Percentiles rank a stretch among this genome's conserved stretches.
phyloP scores from a whole-genome alignment of 2,797 vertebrate genomes.

The Heterohyrax brucei region DNA sequence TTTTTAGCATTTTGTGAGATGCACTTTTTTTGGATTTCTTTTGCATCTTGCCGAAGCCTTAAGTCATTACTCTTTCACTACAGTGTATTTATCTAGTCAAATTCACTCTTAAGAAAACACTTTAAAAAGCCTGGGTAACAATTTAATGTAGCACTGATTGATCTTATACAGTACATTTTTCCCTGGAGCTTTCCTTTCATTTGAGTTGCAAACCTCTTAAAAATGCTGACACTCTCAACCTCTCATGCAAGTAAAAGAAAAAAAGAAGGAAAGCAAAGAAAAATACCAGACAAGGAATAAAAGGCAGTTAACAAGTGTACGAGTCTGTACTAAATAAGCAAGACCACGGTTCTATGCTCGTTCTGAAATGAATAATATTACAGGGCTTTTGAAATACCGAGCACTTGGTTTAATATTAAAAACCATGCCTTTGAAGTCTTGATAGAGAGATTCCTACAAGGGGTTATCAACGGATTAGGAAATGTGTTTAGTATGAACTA shows the following conservation, averaged over 20 bases:
- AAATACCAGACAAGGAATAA: background rate
- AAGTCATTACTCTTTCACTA: constrained; percentile 74
- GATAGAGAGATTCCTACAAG: constrained; percentile 7
- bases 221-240: constrained; percentile 27
- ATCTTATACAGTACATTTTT: constrained; percentile 46
- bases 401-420: constrained; percentile 46
- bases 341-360: background rate
- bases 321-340: constrained; percentile 17
- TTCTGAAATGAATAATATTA: constrained; percentile 13
- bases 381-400: constrained; percentile 36
- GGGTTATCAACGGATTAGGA: background rate
- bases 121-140: constrained; percentile 65
- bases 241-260: background rate
- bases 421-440: constrained; percentile 55
- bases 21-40: constrained; percentile 48
- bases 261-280: background rate
- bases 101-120: constrained; percentile 65
- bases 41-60: constrained; percentile 46
- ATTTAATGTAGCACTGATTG: constrained; percentile 50
- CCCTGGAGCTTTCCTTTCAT: constrained; percentile 44
- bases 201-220: constrained; percentile 69
- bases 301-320: background rate
- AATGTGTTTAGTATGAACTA: constrained; percentile 5
- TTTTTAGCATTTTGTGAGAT: constrained; percentile 55
- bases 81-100: constrained; percentile 78